Evolutionary conservation across 1,140 invertebrate genomes (phyloP), one percentile per base, ranked within the genome.

Genomic region (Popillia japonica): DNA sequence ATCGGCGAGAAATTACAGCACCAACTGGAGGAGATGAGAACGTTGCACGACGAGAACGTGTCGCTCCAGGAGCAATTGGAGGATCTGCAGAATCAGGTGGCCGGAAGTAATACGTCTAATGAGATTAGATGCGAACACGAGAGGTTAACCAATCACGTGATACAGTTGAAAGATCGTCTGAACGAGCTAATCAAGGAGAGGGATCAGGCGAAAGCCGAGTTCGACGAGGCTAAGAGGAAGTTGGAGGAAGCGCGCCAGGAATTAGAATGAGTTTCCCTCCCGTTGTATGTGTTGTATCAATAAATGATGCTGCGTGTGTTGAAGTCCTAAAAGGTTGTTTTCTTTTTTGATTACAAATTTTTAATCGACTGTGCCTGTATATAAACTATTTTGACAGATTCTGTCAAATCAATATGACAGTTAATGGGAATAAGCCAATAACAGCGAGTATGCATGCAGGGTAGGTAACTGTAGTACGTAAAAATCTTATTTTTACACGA

Each of bases 131-230:
- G 9, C 4, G 61, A 64, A 27, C 17, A 64, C 61, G 61, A 64
- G 17, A 64, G 61, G 17, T 64, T 64, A 20, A 64, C 61, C 9
- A 64, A 64, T 64, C 61, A 64, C 61, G 61, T 64, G 10, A 20
- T 64, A 22, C n/a, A 64, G 6, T 64, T 64, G 17, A 64, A 64
- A 20, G n/a, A 64, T 64, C 61, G 61, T 20, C 17, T 64, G 6
- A 64, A 64, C 61, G 61, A 64, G 17, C 7, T 64, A 17, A 64
- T 64, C 17, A 64, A 64, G 61, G 61, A 64, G 17, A 64, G 61
- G 10, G 17, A 64, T 27, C 17, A 22, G 4, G 61, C 61, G 11
- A 64, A 64, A 64, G 61, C 61, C 3, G n/a, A 64, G 22, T 64
- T 64, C 61, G 61, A 64, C 17, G 61, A 64, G 3, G 61, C 61